Evolutionary conservation across 2,888 invertebrate genomes (phyloP), one percentile per base, ranked within the genome.

Genomic region (Melanostoma mellinum): DNA sequence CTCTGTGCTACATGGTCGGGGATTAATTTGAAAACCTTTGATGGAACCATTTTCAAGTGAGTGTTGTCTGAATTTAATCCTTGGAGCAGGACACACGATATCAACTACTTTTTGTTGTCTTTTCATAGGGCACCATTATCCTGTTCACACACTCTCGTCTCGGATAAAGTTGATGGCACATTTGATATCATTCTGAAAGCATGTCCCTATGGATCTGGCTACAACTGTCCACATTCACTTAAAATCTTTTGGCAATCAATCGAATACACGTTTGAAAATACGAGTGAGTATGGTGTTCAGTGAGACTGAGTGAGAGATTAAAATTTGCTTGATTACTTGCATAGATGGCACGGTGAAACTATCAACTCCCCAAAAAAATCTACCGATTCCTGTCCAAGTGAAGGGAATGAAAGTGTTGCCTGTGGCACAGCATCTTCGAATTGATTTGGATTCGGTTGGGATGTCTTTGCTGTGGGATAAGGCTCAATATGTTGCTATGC

Each of bases 1-100:
- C 92, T 93, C 8, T 97, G 97, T 87, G 93, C 95, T 71, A 94
- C 95, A 2, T 97, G 97, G 97, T 94, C 95, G 33, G 95, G 95
- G 40, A 92, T 93, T 10, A 97, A 97, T 90, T 95, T 95, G 87
- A 96, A 96, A 90, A 97, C 97, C 0, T 97, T 97, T 88, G 97
- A 97, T 91, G 96, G 96, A 5, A 93, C 94, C 87, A 93, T 97
- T 56, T 95, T 94, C 88, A 94, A 94, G 95, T 95, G 85, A 85
- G 88, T 61, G 6, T 44, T 20, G 20, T 71, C 42, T 6, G 20
- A 52, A 32, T 77, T 32, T 20, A 53, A 55, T 68, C 6, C 40
- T 6, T 55, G 3, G 3, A 4, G 48, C 9, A 6, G 2, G 0
- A 30, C 20, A 3, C 10, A 38, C 0, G 9, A 33, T 1, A 30